Percentiles rank a stretch among this genome's conserved stretches.
Evolutionary conservation across 2,888 invertebrate genomes (phyloP).

Genomic region (Xestobium rufovillosum): DNA sequence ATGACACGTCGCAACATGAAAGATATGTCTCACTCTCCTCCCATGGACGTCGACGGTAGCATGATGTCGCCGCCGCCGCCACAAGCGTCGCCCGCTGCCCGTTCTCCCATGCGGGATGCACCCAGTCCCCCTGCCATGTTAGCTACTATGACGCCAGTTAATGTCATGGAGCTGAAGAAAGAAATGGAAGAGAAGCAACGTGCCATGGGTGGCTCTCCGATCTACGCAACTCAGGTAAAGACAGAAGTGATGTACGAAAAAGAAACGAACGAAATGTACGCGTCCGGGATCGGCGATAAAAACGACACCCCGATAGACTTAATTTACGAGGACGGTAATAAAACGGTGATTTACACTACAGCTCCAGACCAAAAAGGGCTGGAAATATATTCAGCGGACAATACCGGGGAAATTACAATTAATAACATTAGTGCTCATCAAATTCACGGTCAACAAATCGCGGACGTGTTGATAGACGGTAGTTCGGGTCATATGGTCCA

Average conservation of each 20-base stretch:
- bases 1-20: slow-evolving; percentile 42
- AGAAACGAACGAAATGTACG: slow-evolving; percentile 43
- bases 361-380: slow-evolving; percentile 72
- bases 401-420: slow-evolving; percentile 41
- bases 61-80: slow-evolving; percentile 46
- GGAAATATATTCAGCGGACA: slow-evolving; percentile 67
- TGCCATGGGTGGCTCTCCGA: slow-evolving; percentile 52
- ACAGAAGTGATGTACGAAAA: slow-evolving; percentile 47
- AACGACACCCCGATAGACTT: slow-evolving; percentile 71
- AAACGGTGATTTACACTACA: slow-evolving; percentile 76
- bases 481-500: slow-evolving; percentile 48
- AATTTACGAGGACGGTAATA: slow-evolving; percentile 77
- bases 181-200: slow-evolving; percentile 59
- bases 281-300: slow-evolving; percentile 48
- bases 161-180: slow-evolving; percentile 65
- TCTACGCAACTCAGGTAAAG: slow-evolving; percentile 48
- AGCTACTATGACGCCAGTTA: slow-evolving; percentile 83
- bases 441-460: slow-evolving; percentile 42
- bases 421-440: slow-evolving; percentile 43
- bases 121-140: slow-evolving; percentile 67
- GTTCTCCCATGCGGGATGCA: slow-evolving; percentile 47
- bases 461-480: slow-evolving; percentile 50
- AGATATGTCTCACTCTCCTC: slow-evolving; percentile 34
- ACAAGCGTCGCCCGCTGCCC: slow-evolving; percentile 46
- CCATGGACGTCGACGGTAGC: slow-evolving; percentile 32